These are phyloP conservation scores for Drosophila prolongata DNA, from an alignment of 2,888 invertebrate species.

Conservation along the genomic window DNA sequence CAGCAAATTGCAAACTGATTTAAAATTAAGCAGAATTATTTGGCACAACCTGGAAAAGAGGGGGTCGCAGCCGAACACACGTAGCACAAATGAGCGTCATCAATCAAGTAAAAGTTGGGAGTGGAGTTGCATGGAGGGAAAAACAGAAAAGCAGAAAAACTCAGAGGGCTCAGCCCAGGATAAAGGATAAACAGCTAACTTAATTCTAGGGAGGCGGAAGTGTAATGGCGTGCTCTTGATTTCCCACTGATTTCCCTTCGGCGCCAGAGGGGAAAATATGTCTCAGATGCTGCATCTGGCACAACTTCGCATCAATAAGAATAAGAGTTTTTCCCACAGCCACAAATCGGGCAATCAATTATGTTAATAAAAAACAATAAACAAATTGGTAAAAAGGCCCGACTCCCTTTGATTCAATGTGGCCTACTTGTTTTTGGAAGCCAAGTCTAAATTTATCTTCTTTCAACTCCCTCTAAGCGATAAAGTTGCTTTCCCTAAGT, in stretches of 20 bases:
- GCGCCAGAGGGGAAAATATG: slow-evolving; percentile 6
- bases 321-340: slow-evolving; percentile 2
- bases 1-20: slow-evolving; percentile 75
- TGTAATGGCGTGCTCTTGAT: slow-evolving; percentile 47
- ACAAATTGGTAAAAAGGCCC: slow-evolving; percentile 43
- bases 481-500: slow-evolving; percentile 67
- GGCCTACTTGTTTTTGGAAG: slow-evolving; percentile 24
- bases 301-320: slow-evolving; percentile 58
- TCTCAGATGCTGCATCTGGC: slow-evolving; percentile 51
- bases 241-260: slow-evolving; percentile 47
- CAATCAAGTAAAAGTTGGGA: slow-evolving; percentile 57
- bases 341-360: slow-evolving; percentile 64
- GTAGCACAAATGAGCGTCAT: slow-evolving; percentile 73
- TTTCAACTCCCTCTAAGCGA: slow-evolving; percentile 41
- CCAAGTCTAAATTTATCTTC: slow-evolving; percentile 42
- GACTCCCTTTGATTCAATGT: slow-evolving; percentile 46
- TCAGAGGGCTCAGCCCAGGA: slow-evolving; percentile 18
- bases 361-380: slow-evolving; percentile 71
- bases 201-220: slow-evolving; percentile 48
- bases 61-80: slow-evolving; percentile 31
- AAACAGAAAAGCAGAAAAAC: not conserved
- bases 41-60: slow-evolving; percentile 47
- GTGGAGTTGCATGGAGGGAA: not conserved
- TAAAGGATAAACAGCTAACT: slow-evolving; percentile 65
- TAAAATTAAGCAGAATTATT: slow-evolving; percentile 78